These are phyloP conservation scores for Eonycteris spelaea DNA, from an alignment of 2,113 vertebrate genomes.

Conservation along the genomic window DNA sequence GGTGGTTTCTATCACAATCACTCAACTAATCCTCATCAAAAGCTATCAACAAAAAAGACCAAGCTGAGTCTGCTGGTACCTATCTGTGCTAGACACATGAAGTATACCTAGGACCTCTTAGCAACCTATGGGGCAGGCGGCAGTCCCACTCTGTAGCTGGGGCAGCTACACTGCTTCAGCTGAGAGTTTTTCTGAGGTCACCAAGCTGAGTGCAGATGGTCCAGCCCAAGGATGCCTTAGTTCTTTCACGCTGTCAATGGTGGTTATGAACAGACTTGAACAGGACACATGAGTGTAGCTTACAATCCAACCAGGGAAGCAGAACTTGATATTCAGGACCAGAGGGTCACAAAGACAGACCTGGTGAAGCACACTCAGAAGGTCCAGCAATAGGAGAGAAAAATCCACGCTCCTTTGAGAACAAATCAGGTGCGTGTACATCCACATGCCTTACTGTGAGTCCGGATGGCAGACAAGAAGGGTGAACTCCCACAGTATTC, in stretches of 20 bases:
- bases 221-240: no score
- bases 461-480: not conserved
- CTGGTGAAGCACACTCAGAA: not conserved
- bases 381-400: not conserved
- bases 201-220: not conserved
- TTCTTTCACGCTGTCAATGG: rapidly evolving
- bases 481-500: not conserved
- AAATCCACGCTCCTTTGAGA: not conserved
- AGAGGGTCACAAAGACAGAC: not conserved
- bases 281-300: not conserved
- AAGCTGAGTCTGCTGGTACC: rapidly evolving
- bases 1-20: not conserved
- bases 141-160: rapidly evolving
- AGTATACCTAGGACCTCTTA: rapidly evolving
- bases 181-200: not conserved
- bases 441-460: rapidly evolving
- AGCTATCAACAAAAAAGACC: no score
- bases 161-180: not conserved
- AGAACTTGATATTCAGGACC: not conserved
- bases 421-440: rapidly evolving
- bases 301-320: not conserved
- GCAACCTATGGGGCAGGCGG: rapidly evolving
- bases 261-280: not conserved
- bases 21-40: not conserved
- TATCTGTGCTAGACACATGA: no score